Evolutionary conservation across 2,888 invertebrate genomes (phyloP).

Genomic region (Lasioglossum vierecki): DNA sequence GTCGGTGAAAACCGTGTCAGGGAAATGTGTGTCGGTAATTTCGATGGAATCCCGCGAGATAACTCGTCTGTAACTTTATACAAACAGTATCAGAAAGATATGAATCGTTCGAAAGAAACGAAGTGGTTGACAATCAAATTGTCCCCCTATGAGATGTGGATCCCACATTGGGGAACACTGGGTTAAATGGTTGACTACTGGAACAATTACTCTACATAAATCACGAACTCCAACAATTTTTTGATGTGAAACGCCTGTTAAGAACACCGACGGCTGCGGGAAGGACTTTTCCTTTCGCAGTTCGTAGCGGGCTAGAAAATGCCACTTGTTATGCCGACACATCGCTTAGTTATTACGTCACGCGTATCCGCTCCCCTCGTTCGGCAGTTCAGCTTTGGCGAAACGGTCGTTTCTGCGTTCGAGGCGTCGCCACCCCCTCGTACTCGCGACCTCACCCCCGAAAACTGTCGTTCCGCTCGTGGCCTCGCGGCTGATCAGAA

Average conservation of each 20-base stretch:
- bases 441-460: slow-evolving; percentile 39
- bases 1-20: too few relatives aligned
- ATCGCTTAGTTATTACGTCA: slow-evolving; percentile 76
- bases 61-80: too few relatives aligned
- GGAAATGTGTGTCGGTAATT: too few relatives aligned
- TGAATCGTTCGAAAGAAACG: too few relatives aligned
- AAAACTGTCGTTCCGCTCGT: slow-evolving; percentile 30
- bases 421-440: slow-evolving; percentile 1
- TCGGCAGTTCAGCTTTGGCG: slow-evolving; percentile 34
- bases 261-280: background rate
- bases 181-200: too few relatives aligned
- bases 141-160: too few relatives aligned
- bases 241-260: background rate
- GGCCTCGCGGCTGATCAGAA: slow-evolving; percentile 64
- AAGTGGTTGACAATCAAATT: too few relatives aligned
- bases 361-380: slow-evolving; percentile 50
- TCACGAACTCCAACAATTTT: background rate
- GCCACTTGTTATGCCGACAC: slow-evolving; percentile 73
- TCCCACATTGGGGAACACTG: too few relatives aligned
- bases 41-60: too few relatives aligned
- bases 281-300: slow-evolving; percentile 32
- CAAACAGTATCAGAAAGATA: too few relatives aligned
- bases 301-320: slow-evolving; percentile 46
- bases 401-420: slow-evolving; percentile 48
- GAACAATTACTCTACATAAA: too few relatives aligned